Percentiles rank a stretch among this genome's conserved stretches.
These are phyloP conservation scores for Parazoanthus darwini DNA, from an alignment of 92 coral and sea anemone species.

Conservation along the genomic window DNA sequence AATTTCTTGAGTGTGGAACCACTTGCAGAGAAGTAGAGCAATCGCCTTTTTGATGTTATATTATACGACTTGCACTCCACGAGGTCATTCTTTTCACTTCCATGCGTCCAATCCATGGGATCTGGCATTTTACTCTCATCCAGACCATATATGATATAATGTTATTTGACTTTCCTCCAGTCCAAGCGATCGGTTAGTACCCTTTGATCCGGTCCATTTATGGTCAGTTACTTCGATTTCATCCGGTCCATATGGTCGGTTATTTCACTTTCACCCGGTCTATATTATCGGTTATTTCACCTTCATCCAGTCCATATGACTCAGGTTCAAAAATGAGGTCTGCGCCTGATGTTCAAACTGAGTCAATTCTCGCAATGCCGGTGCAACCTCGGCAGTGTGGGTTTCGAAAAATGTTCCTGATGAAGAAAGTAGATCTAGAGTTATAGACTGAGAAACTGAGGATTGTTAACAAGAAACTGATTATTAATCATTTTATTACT, in stretches of 20 bases:
- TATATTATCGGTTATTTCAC: constrained; percentile 49
- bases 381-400: constrained; percentile 91
- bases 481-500: no score
- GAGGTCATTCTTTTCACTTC: no score
- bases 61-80: no score
- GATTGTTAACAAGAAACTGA: background rate
- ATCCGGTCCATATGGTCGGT: constrained; percentile 57
- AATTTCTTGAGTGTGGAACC: no score
- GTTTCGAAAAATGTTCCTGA: constrained; percentile 64
- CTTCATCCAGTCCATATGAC: constrained; percentile 76
- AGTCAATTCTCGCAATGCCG: constrained; percentile 83
- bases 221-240: constrained; percentile 31
- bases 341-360: constrained; percentile 86
- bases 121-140: constrained; percentile 49
- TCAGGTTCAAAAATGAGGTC: constrained; percentile 84
- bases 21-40: no score
- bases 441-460: background rate
- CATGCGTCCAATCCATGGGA: constrained; percentile 21
- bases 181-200: constrained; percentile 35
- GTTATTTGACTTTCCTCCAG: constrained; percentile 51
- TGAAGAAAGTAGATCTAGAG: background rate
- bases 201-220: constrained; percentile 50
- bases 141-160: constrained; percentile 50
- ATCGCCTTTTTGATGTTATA: no score
- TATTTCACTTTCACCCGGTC: no score